A percentile compares a stretch with the other conserved stretches of the same genome.
Evolutionary conservation across 2,888 invertebrate genomes (phyloP).

Genomic region (Deroplatys truncata): DNA sequence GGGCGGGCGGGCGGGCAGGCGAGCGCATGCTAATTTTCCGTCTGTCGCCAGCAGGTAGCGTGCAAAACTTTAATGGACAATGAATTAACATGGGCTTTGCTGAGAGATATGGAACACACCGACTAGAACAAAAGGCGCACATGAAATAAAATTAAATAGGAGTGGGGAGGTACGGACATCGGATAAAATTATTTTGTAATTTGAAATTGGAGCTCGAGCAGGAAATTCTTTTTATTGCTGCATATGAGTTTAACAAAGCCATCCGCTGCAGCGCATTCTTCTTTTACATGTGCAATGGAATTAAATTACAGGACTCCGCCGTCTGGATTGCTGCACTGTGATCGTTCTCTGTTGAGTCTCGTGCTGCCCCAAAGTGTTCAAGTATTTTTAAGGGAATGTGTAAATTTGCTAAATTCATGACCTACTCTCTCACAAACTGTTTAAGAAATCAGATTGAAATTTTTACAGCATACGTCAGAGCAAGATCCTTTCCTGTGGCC

Average conservation of each 20-base stretch:
- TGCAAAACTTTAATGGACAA: constrained; percentile 13
- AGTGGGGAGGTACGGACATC: too few species aligned
- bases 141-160: not conserved
- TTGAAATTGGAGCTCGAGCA: not conserved
- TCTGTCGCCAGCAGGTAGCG: not conserved
- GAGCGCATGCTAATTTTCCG: not conserved
- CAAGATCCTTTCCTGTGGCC: too few species aligned
- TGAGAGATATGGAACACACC: not conserved
- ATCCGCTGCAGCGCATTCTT: not conserved
- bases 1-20: too few species aligned
- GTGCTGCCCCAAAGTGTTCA: too few species aligned
- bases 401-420: too few species aligned
- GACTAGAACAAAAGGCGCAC: not conserved
- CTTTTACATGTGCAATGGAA: not conserved
- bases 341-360: too few species aligned
- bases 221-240: not conserved
- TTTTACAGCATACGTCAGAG: too few species aligned
- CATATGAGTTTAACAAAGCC: not conserved
- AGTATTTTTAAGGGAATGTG: too few species aligned
- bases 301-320: not conserved
- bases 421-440: too few species aligned
- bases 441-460: too few species aligned
- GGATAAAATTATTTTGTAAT: not conserved
- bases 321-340: too few species aligned
- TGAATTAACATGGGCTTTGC: not conserved